Conservation (phyloP, 2,797 vertebrate species). For the Myoxocephalus aenaeus region DNA sequence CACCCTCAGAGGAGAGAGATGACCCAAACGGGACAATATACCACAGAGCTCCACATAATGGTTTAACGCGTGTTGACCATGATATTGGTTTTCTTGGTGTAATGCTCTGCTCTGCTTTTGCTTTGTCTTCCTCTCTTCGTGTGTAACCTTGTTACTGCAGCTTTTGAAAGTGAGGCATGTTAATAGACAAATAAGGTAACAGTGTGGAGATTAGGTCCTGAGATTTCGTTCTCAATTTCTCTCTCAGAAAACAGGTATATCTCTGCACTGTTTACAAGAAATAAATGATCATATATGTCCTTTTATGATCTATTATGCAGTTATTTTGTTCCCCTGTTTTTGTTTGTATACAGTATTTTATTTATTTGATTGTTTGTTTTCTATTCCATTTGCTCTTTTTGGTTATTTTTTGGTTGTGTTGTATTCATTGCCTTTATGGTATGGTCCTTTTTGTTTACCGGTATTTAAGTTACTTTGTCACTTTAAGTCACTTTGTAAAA, state of each 20-base stretch:
- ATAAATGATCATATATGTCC: background rate
- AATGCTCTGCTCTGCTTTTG: constrained; percentile 14
- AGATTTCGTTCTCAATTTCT: constrained; percentile 1
- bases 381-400: no score
- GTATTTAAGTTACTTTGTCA: no score
- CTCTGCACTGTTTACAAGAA: constrained; percentile 27
- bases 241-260: constrained; percentile 2
- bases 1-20: constrained; percentile 13
- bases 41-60: constrained; percentile 20
- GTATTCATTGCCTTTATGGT: no score
- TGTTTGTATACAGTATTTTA: no score
- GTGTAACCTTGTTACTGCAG: constrained; percentile 9
- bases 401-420: no score
- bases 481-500: no score
- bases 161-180: constrained; percentile 11
- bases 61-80: constrained; percentile 23
- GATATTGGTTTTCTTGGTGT: constrained; percentile 27
- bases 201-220: background rate
- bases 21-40: constrained; percentile 21
- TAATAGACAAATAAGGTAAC: constrained; percentile 8
- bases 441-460: no score
- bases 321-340: no score
- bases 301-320: no score
- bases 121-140: background rate
- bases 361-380: no score